Evolutionary conservation across 2,888 invertebrate genomes (phyloP).

Genomic region (Gortyna flavago): DNA sequence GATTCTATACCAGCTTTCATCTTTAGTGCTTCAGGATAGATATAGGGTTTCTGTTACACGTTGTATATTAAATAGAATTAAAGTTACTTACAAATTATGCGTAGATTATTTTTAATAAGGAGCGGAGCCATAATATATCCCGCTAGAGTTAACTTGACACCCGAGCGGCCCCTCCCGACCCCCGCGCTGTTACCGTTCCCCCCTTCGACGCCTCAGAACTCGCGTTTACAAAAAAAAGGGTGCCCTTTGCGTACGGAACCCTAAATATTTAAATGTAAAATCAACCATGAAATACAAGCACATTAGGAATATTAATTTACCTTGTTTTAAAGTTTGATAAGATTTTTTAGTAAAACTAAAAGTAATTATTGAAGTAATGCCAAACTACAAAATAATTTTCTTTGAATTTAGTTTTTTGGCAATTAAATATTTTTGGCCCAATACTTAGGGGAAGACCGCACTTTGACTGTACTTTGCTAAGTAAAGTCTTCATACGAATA

Average conservation of each 20-base stretch:
- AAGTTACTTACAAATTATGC: too few relatives aligned
- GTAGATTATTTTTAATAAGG: too few relatives aligned
- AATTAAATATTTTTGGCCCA: not conserved
- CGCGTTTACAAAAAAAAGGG: too few relatives aligned
- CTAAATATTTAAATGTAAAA: constrained; percentile 17
- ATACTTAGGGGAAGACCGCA: not conserved
- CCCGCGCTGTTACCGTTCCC: too few relatives aligned
- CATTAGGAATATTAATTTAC: constrained; percentile 29
- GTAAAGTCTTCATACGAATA: not conserved
- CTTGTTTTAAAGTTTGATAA: constrained; percentile 8
- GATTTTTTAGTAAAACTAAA: constrained; percentile 1
- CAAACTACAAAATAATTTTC: constrained; percentile 1
- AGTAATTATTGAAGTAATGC: constrained; percentile 6
- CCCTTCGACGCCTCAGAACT: too few relatives aligned
- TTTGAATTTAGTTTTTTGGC: not conserved
- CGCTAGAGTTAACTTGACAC: too few relatives aligned
- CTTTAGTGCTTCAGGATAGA: too few relatives aligned
- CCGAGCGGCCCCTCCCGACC: too few relatives aligned
- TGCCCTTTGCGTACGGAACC: not conserved
- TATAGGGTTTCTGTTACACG: too few relatives aligned
- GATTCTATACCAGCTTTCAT: too few relatives aligned
- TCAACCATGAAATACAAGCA: constrained; percentile 13
- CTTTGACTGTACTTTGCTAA: not conserved
- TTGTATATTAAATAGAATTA: too few relatives aligned
- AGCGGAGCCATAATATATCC: not conserved